Percentiles rank a stretch among this genome's conserved stretches.
phyloP scores from a whole-genome alignment of 2,888 invertebrate genomes.

The Platynereis dumerilii region DNA sequence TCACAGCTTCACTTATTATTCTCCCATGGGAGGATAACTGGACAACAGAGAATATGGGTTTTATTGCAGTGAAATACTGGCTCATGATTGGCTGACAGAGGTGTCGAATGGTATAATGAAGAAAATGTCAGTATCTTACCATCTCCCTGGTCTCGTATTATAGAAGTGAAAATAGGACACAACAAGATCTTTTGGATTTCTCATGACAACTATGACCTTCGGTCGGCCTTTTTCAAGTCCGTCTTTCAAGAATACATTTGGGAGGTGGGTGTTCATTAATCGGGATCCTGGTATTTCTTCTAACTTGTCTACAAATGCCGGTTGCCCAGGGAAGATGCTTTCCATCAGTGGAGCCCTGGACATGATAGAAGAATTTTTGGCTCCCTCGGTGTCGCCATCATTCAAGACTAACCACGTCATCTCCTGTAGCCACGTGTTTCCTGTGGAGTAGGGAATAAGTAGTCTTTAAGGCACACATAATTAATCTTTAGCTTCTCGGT shows the following conservation, averaged over 20 bases:
- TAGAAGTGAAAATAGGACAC: conserved; percentile 14
- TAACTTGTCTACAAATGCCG: neutral
- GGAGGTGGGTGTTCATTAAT: conserved; percentile 14
- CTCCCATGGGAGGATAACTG: no score
- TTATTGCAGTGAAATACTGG: no score
- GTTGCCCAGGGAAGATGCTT: neutral
- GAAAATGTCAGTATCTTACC: no score
- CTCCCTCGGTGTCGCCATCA: conserved; percentile 23
- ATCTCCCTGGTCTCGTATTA: neutral
- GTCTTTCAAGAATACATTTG: neutral
- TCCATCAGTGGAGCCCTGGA: conserved; percentile 4
- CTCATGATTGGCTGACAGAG: no score
- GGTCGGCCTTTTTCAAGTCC: neutral
- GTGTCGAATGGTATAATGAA: no score
- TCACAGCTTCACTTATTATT: no score
- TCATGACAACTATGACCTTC: conserved; percentile 15
- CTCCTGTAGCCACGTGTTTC: conserved; percentile 33
- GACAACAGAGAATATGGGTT: no score
- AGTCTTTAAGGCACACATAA: no score
- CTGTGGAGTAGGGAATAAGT: conserved; percentile 5
- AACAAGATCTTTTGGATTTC: conserved; percentile 10
- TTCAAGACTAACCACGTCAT: conserved; percentile 28
- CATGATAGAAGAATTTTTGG: neutral
- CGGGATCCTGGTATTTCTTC: neutral
- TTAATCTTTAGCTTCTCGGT: no score